Base-by-base conservation (phyloP, 2,797 vertebrate genomes). In the Lerista edwardsae region DNA sequence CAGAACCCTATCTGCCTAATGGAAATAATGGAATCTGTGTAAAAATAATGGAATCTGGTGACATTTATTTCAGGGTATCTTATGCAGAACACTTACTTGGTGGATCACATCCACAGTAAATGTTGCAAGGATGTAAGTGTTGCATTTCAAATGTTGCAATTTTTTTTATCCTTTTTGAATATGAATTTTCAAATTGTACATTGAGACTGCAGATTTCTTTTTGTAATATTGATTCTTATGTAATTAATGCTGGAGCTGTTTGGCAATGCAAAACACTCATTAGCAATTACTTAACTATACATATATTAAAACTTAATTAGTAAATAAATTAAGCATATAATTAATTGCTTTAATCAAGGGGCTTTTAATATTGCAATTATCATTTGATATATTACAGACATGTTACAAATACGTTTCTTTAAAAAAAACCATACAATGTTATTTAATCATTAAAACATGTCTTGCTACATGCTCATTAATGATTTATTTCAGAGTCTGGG, bases 381-480 rank as follows among this genome's bases (percentile, higher is more conserved):
- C 89, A 83, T 89, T 91, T 92, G 92, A 91, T 95, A 89, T 89
- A 93, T 95, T 93, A 95, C 95, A 91, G 91, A 91, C 95, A 95
- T 94, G 93, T 94, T 94, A 94, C 94, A 94, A 94, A 95, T 96
- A 96, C 91, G 93, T 96, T 96, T 92, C 91, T 93, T 84, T 85
- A 91, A 94, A 96, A 93, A 95, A 75, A 77, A 73, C 73, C 65
- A 82, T 95, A 95, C 91, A 94, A 91, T 86, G 95, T 95, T 96
- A 96, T 96, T 96, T 96, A 96, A 96, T 96, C 95, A 96, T 95
- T 96, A 94, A 96, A 95, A 94, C 93, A 94, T 95, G 89, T 94
- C 94, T 95, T 94, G 94, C 94, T 94, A 93, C 91, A 94, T 91
- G 90, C 64, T 95, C 95, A 96, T 96, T 95, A 96, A 96, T 95